A percentile compares a stretch with the other conserved stretches of the same genome.
Evolutionary conservation across 2,888 invertebrate genomes (phyloP).

Genomic region (Cephalotes varians): DNA sequence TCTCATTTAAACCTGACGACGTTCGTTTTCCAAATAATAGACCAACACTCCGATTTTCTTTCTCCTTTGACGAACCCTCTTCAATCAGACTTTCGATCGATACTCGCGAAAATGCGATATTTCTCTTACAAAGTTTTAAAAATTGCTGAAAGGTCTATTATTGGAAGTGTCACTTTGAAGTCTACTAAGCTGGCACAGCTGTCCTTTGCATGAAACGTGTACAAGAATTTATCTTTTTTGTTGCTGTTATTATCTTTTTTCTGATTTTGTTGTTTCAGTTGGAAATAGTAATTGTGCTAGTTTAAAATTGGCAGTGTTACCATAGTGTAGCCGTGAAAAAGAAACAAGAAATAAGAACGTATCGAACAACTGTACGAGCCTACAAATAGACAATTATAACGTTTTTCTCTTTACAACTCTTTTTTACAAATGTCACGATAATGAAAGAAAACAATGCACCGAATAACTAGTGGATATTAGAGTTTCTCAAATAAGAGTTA

Average conservation of each 20-base stretch:
- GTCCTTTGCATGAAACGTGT: background rate
- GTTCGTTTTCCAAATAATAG: conserved; percentile 34
- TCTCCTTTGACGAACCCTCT: background rate
- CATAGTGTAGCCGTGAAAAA: background rate
- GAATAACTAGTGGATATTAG: conserved; percentile 57
- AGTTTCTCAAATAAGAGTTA: no score
- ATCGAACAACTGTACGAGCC: background rate
- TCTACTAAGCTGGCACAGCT: background rate
- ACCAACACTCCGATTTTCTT: conserved; percentile 29
- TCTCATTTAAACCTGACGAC: conserved; percentile 22
- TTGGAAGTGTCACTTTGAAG: conserved; percentile 16
- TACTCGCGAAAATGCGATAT: conserved; percentile 7
- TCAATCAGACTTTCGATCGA: conserved; percentile 19
- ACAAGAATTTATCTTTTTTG: background rate
- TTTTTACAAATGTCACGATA: background rate
- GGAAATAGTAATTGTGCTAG: background rate
- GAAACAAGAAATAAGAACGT: background rate
- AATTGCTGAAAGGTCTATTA: conserved; percentile 18
- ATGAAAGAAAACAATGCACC: background rate
- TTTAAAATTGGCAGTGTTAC: background rate
- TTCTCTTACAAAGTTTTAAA: conserved; percentile 16
- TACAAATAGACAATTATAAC: background rate
- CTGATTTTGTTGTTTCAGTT: background rate
- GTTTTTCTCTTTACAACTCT: background rate
- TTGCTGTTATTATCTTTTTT: background rate